Evolutionary conservation across 2,113 vertebrate genomes (phyloP).

Genomic region (Scophthalmus maximus): DNA sequence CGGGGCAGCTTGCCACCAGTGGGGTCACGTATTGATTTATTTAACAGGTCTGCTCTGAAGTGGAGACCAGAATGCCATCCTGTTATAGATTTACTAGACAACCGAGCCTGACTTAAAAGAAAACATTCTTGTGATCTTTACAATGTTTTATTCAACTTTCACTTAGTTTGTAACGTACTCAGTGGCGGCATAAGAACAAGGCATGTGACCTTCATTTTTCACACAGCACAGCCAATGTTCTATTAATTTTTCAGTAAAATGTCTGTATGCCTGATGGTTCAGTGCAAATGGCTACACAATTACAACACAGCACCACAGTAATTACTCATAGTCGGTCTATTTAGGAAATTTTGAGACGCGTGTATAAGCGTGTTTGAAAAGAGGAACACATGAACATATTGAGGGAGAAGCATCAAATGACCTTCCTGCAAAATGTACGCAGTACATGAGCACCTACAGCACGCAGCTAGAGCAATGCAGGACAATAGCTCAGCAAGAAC

Average conservation of each 20-base stretch:
- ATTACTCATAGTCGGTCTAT: neutral
- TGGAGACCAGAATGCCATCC: neutral
- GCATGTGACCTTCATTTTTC: slow-evolving; percentile 7
- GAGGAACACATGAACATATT: neutral
- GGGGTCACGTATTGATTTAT: slow-evolving; percentile 53
- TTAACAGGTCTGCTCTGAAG: slow-evolving; percentile 35
- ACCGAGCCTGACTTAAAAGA: slow-evolving; percentile 1
- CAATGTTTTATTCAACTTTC: neutral
- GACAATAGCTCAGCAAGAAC: too few species aligned
- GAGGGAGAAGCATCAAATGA: neutral
- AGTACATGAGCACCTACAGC: too few species aligned
- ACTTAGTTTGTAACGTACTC: neutral
- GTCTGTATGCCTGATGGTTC: slow-evolving; percentile 2
- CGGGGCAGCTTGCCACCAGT: slow-evolving; percentile 18
- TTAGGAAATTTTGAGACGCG: slow-evolving; percentile 1
- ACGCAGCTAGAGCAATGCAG: too few species aligned
- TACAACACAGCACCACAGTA: neutral
- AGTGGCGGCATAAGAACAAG: neutral
- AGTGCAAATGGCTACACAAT: slow-evolving; percentile 5
- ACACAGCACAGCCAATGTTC: neutral
- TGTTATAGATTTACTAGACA: slow-evolving; percentile 7
- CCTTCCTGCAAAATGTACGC: too few species aligned
- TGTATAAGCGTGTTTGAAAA: slow-evolving; percentile 13
- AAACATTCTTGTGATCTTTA: neutral
- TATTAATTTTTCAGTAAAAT: slow-evolving; percentile 1